Conservation (phyloP, 2,113 vertebrate species). For the Podarcis cretensis region DNA sequence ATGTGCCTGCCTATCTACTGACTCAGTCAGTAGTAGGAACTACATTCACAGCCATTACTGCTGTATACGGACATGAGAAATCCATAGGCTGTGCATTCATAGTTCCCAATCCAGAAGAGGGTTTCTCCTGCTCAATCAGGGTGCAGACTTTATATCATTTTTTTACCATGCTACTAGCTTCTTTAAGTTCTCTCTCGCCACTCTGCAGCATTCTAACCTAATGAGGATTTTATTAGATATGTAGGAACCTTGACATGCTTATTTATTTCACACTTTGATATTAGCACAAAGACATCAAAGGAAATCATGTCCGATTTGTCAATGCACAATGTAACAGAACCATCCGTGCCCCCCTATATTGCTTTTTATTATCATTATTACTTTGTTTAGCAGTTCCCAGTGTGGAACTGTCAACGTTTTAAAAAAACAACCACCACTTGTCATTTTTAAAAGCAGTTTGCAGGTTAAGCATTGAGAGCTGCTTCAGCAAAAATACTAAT, state of each 20-base stretch:
- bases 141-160: not conserved
- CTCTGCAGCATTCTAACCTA: constrained; percentile 22
- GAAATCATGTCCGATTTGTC: not conserved
- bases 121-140: not conserved
- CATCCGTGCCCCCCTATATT: not conserved
- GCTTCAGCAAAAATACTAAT: not conserved
- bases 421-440: not conserved
- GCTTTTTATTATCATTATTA: not conserved
- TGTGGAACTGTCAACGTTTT: not conserved
- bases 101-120: not conserved
- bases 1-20: not conserved
- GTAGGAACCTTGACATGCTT: not conserved
- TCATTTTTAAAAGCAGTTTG: not conserved
- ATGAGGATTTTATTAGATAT: not conserved
- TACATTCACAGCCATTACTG: not conserved
- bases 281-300: not conserved
- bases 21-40: not conserved
- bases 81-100: not conserved
- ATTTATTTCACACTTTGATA: not conserved
- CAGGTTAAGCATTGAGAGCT: not conserved
- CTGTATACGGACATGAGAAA: not conserved
- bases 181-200: constrained; percentile 43
- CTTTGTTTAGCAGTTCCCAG: not conserved
- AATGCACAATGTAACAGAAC: not conserved
- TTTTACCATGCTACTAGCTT: constrained; percentile 18